Evolutionary conservation across 2,888 invertebrate genomes (phyloP), one percentile per base, ranked within the genome.

Genomic region (Melieria omissa): DNA sequence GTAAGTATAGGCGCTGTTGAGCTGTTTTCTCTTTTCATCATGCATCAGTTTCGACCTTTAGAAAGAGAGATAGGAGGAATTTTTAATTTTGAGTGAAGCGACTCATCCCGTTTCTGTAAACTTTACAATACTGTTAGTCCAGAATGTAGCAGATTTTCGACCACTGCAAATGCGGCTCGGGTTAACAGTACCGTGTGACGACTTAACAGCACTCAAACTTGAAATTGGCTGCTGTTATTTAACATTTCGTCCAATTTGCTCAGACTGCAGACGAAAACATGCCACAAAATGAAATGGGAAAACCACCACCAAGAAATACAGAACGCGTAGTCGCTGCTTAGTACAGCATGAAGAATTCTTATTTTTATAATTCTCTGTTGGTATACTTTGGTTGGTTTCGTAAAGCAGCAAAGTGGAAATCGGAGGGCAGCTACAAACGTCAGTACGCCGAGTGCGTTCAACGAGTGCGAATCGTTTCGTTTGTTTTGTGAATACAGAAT

Each of bases 401-500:
- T 29, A 29, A 29, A 29, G 44, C 44, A 57, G 68, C 14, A 52
- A 55, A 71, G 55, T 54, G 46, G 9, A 70, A 61, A 52, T 73
- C 55, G 44, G n/a, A 65, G 58, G 10, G 45, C 47, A n/a, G 4
- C n/a, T 41, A 12, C 58, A 57, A 69, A 65, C 16, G 54, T 72
- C 72, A 74, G 74, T 74, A 63, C 70, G 65, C 65, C 55, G 65
- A 70, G 62, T 60, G 55, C 64, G 61, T 64, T 72, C 67, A 66
- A 44, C 72, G 74, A 72, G 72, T 67, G 42, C 55, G 49, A 66
- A 44, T 74, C 29, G 29, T n/a, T 42, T 60, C n/a, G 61, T 49
- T 61, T 55, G 29, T 29, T 29, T 16, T 29, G 29, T 29, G 29
- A 29, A 29, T 29, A 29, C 3, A 29, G 2, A 3, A 2, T 29